Evolutionary conservation across 2,888 invertebrate genomes (phyloP), one percentile per base, ranked within the genome.

Genomic region (Leptodirus hochenwartii): DNA sequence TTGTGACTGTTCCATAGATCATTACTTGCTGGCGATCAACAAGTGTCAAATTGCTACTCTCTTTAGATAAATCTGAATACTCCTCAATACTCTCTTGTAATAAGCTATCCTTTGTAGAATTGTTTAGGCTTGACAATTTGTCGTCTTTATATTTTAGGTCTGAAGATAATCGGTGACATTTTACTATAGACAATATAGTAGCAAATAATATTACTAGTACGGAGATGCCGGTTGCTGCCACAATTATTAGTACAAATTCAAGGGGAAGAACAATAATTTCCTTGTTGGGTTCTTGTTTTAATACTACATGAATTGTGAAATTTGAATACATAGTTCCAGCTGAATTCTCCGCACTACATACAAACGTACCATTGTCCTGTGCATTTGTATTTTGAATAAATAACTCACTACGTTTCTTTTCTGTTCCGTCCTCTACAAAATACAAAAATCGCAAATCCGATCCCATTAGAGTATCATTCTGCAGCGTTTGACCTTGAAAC

Each of bases 301-400:
- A 62, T 38, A 80, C 63, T 27, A 82, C 69, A 37, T 71, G 63
- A 39, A 88, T 64, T 2, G 87, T 84, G 43, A 81, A 80, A 52
- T 88, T 87, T 34, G 78, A 74, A 39, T 69, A 71, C 1, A 74
- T 66, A 33, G 63, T 66, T 9, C 88, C 88, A 1, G 87, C 88
- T 10, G 74, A 67, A 50, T 88, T 88, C 47, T 81, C 80, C 0
- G 87, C 87, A 9, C 77, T 64, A 51, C 88, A 90, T 3, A 77
- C 68, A 49, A 82, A 87, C 5, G 78, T 80, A 4, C 87, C 87
- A 45, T 85, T 84, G 47, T 85, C 81, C 38, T 77, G 78, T 22
- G 64, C 65, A 17, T 71, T 73, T 13, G 78, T 71, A 49, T 79
- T 78, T 45, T 72, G 72, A 43, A 84, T 76, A 46, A 76, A 73